phyloP scores from a whole-genome alignment of 53 echinoderm and acorn worm species.

The Echinometra lucunter region DNA sequence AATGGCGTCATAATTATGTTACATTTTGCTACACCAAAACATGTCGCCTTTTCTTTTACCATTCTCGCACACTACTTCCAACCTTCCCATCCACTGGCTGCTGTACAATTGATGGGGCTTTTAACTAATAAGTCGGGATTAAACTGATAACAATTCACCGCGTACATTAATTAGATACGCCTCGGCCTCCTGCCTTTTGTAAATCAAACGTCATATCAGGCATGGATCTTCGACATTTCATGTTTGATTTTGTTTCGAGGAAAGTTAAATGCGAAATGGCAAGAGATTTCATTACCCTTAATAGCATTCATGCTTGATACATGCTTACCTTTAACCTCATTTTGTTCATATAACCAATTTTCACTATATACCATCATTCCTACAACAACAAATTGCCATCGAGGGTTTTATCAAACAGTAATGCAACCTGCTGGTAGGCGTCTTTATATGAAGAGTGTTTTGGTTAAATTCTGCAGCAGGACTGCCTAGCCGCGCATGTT shows the following conservation, averaged over 20 bases:
- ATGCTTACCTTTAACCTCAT: too few species aligned
- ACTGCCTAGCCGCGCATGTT: too few species aligned
- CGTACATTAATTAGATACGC: constrained; percentile 42
- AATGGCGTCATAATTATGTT: background rate
- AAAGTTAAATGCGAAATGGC: background rate
- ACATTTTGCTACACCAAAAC: background rate
- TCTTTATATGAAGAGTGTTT: too few species aligned
- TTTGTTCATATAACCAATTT: too few species aligned
- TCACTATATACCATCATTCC: too few species aligned
- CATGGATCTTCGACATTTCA: background rate
- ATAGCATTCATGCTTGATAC: too few species aligned
- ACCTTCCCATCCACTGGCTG: constrained; percentile 16
- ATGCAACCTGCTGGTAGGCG: too few species aligned
- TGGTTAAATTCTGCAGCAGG: too few species aligned
- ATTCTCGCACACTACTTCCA: background rate
- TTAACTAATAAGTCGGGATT: constrained; percentile 34
- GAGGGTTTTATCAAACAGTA: too few species aligned
- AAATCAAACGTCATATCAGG: constrained; percentile 33
- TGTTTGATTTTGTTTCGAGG: background rate
- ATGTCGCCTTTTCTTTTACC: background rate
- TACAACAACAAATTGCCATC: too few species aligned
- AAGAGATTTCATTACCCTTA: too few species aligned
- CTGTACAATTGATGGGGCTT: constrained; percentile 9
- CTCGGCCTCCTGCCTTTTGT: constrained; percentile 28
- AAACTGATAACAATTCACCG: constrained; percentile 7